These are phyloP conservation scores for Morone saxatilis DNA, from an alignment of 2,113 vertebrate species.

Conservation along the genomic window DNA sequence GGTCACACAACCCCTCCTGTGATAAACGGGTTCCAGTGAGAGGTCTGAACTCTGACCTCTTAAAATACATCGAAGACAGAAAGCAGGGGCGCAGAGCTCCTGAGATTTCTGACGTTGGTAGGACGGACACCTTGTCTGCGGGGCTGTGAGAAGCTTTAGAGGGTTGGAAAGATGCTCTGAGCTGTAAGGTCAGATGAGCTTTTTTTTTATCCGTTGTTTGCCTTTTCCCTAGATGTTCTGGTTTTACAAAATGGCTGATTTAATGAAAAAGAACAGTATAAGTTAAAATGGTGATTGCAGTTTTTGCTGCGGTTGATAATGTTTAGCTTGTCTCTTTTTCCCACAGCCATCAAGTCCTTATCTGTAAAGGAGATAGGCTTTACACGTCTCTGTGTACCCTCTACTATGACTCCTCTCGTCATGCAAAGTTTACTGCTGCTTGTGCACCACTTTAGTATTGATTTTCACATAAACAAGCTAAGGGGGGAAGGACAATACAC, in stretches of 20 bases:
- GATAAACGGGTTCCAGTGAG: slow-evolving; percentile 76
- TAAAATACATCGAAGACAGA: slow-evolving; percentile 54
- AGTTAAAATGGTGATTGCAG: background rate
- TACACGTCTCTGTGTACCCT: slow-evolving; percentile 25
- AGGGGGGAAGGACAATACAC: slow-evolving; percentile 1
- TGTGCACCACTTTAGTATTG: background rate
- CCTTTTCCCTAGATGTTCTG: background rate
- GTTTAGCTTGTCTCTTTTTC: slow-evolving; percentile 1
- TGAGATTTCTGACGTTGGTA: slow-evolving; percentile 50
- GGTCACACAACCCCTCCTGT: slow-evolving; percentile 67
- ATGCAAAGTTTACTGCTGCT: background rate
- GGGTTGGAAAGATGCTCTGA: slow-evolving; percentile 26
- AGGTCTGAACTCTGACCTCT: slow-evolving; percentile 74
- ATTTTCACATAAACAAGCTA: slow-evolving; percentile 8
- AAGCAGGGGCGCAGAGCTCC: slow-evolving; percentile 56
- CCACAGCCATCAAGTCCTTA: slow-evolving; percentile 17
- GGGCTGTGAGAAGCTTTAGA: slow-evolving; percentile 47
- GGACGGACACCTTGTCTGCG: slow-evolving; percentile 26
- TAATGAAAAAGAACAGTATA: background rate
- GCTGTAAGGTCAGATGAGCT: slow-evolving; percentile 12
- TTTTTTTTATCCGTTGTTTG: background rate
- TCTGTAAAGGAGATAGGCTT: slow-evolving; percentile 35
- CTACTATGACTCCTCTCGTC: background rate
- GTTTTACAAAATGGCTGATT: background rate
- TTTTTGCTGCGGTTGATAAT: background rate